A percentile compares a stretch with the other conserved stretches of the same genome.
Evolutionary conservation across 2,797 vertebrate species (phyloP).

Genomic region (Peromyscus melanophrys): DNA sequence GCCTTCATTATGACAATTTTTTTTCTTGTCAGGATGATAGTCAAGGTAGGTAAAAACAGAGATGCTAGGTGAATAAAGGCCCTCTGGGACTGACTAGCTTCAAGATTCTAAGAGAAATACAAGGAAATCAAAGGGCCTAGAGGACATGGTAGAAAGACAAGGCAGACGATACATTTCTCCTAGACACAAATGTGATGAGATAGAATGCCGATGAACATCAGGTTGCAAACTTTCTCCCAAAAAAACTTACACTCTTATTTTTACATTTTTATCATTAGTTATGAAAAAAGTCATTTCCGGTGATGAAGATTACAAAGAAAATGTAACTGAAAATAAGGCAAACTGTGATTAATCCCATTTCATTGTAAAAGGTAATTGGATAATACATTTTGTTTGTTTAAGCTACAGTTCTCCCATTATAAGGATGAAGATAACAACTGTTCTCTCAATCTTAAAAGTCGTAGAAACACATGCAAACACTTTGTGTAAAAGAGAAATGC

Average conservation of each 20-base stretch:
- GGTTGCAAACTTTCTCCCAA: no score
- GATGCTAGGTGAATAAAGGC: no score
- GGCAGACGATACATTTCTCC: neutral
- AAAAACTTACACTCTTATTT: neutral
- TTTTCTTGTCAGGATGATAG: neutral
- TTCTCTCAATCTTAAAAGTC: neutral
- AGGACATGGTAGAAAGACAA: neutral
- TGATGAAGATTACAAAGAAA: neutral
- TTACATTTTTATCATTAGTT: neutral
- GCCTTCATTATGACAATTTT: neutral
- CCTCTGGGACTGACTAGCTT: neutral
- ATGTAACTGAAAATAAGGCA: neutral
- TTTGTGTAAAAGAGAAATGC: neutral
- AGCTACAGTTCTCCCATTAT: neutral
- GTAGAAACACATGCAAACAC: neutral
- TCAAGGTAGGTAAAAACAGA: neutral
- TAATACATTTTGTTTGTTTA: neutral
- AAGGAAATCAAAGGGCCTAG: neutral
- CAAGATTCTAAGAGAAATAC: neutral
- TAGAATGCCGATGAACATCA: neutral
- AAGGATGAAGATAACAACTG: neutral
- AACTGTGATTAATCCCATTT: neutral
- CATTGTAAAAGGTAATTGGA: neutral
- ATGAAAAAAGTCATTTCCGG: neutral
- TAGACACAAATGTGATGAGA: neutral